A percentile compares a stretch with the other conserved stretches of the same genome.
Conservation (phyloP, 2,113 vertebrate species). For the Catagonus wagneri region DNA sequence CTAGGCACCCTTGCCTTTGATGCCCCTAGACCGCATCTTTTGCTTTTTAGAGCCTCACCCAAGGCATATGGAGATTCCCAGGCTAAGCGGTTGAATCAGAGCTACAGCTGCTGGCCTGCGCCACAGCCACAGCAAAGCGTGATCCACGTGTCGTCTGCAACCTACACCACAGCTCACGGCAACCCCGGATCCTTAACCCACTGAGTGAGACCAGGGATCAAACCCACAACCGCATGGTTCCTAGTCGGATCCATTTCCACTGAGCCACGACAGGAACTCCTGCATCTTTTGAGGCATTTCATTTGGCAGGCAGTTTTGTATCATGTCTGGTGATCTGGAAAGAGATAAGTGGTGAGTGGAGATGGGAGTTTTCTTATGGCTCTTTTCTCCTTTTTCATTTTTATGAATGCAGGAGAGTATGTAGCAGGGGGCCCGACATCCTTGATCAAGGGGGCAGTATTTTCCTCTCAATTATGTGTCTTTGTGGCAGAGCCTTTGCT, state of each 20-base stretch:
- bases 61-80: too few relatives aligned
- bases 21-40: constrained; percentile 69
- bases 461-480: constrained; percentile 88
- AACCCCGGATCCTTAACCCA: too few relatives aligned
- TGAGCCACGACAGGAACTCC: background rate
- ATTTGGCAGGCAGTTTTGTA: constrained; percentile 73
- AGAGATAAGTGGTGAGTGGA: constrained; percentile 64
- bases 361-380: constrained; percentile 53
- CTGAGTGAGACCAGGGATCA: too few relatives aligned
- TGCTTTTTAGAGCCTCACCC: too few relatives aligned
- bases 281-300: constrained; percentile 71
- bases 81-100: too few relatives aligned
- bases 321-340: constrained; percentile 74
- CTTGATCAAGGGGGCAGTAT: constrained; percentile 84
- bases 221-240: too few relatives aligned
- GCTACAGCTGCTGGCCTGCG: too few relatives aligned
- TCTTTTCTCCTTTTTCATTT: constrained; percentile 67
- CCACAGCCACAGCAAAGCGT: too few relatives aligned
- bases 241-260: too few relatives aligned
- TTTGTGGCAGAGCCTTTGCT: constrained; percentile 86
- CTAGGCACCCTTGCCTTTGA: constrained; percentile 71
- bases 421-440: constrained; percentile 84
- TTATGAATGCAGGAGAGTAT: constrained; percentile 82
- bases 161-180: too few relatives aligned
- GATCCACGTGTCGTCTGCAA: too few relatives aligned